Conservation (phyloP, 2,797 vertebrate genomes). For the Bradypus variegatus region DNA sequence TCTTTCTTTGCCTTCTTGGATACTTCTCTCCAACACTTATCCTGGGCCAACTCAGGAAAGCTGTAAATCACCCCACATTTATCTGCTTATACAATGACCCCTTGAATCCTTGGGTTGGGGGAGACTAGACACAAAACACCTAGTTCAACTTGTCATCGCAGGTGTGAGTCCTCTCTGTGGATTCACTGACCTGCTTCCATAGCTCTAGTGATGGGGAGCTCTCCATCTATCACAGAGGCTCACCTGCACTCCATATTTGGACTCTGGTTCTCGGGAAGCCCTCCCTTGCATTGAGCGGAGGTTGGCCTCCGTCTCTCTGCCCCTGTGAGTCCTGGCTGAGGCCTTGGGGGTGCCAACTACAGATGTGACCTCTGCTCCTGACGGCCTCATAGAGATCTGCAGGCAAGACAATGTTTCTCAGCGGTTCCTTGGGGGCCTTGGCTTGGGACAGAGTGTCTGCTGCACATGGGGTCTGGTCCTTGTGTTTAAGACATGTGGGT, state of each 20-base stretch:
- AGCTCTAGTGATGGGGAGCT: neutral
- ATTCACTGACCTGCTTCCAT: neutral
- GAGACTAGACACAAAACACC: neutral
- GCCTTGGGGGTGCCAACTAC: neutral
- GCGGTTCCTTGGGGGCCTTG: neutral
- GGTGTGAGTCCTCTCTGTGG: neutral
- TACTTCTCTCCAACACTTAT: neutral
- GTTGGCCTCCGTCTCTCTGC: neutral
- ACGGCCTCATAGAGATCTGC: neutral
- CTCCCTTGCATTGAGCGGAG: neutral
- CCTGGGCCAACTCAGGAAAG: neutral
- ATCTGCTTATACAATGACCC: neutral
- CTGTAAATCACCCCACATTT: neutral
- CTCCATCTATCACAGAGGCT: neutral
- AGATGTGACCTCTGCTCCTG: neutral
- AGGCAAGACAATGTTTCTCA: neutral
- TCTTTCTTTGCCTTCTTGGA: neutral
- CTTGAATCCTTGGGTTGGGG: neutral
- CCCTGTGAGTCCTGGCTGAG: neutral
- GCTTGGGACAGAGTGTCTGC: neutral
- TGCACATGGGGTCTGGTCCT: no score
- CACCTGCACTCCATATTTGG: fast-evolving
- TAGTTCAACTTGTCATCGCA: fast-evolving
- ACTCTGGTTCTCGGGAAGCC: neutral
- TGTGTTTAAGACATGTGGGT: no score